Percentiles rank a stretch among this genome's conserved stretches.
Evolutionary conservation across 1,140 invertebrate genomes (phyloP).

Genomic region (Agrilus planipennis): DNA sequence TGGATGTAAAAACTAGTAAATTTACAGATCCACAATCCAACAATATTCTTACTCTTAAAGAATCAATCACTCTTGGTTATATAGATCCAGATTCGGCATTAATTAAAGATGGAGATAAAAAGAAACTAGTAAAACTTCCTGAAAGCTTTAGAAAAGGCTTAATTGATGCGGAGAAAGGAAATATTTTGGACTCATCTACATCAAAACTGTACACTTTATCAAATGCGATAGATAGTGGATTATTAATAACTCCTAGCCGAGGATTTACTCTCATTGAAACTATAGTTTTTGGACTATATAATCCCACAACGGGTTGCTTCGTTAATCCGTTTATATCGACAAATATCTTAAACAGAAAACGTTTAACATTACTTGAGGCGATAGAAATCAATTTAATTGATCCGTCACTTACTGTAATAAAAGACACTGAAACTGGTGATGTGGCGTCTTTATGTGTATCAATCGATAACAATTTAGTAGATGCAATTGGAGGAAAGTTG

Average conservation of each 20-base stretch:
- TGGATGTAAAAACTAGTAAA: slow-evolving; percentile 61
- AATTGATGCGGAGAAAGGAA: slow-evolving; percentile 76
- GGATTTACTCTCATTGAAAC: slow-evolving; percentile 71
- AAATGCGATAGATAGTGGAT: slow-evolving; percentile 60
- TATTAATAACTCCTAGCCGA: slow-evolving; percentile 62
- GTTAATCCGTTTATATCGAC: slow-evolving; percentile 64
- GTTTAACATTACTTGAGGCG: slow-evolving; percentile 62
- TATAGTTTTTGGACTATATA: slow-evolving; percentile 71
- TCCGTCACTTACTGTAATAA: slow-evolving; percentile 70
- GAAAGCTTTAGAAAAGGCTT: slow-evolving; percentile 78
- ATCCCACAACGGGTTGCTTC: slow-evolving; percentile 64
- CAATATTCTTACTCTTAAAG: slow-evolving; percentile 65
- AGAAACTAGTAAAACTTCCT: slow-evolving; percentile 67
- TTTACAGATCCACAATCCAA: slow-evolving; percentile 61
- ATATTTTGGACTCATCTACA: slow-evolving; percentile 67
- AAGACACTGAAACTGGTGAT: slow-evolving; percentile 61
- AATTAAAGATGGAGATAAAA: slow-evolving; percentile 75
- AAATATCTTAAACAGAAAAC: slow-evolving; percentile 51
- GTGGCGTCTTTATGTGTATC: slow-evolving; percentile 68
- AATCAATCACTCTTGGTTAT: slow-evolving; percentile 68
- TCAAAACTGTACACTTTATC: slow-evolving; percentile 65
- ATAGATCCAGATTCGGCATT: slow-evolving; percentile 79
- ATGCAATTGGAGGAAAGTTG: slow-evolving; percentile 59
- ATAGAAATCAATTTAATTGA: slow-evolving; percentile 70
- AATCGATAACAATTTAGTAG: slow-evolving; percentile 60